Base-by-base conservation (phyloP, 2,113 vertebrate genomes). In the Talpa occidentalis region DNA sequence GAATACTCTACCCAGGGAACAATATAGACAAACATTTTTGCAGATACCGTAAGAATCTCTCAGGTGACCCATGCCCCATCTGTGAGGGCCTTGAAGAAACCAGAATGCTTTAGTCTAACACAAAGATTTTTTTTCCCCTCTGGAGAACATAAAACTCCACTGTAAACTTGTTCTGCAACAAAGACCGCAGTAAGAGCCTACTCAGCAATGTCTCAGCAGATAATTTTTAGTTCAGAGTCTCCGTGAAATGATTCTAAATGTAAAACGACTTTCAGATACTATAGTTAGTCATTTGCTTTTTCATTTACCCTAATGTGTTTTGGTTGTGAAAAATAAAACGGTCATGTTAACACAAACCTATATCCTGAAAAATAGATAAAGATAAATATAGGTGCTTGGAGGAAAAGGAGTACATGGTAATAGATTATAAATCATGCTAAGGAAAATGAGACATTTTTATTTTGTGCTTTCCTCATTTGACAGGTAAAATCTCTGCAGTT, bases 241-340 rank as follows among this genome's bases (percentile, higher is more conserved):
- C 66, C 9, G 32, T 82, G 93, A 95, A 91, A 47, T 77, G 76
- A 85, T 91, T 95, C 66, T 82, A 62, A 90, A 92, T 90, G 72
- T 76, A 84, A 95, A 96, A 73, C 47, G 85, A 74, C 67, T 69
- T 73, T 77, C 62, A 74, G 64, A 70, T 60, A 54, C 67, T 62
- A 24, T 60, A n/a, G 80, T 90, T 42, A 78, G 77, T 80, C 74
- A 77, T 95, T 96, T 93, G 84, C 66, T 87, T 93, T 94, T 93
- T 96, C 91, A 92, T 95, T 95, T 96, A 95, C 44, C 76, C 62
- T 91, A 72, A 77, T 93, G 79, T 52, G 66, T 78, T 92, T 89
- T 74, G 70, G 70, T 81, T 84, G 72, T 95, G 67, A 76, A 84
- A 96, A 97, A 90, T 87, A 83, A 93, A 94, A 92, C 35, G 88